phyloP scores from a whole-genome alignment of 2,797 vertebrate species.

The Decapterus maruadsi region DNA sequence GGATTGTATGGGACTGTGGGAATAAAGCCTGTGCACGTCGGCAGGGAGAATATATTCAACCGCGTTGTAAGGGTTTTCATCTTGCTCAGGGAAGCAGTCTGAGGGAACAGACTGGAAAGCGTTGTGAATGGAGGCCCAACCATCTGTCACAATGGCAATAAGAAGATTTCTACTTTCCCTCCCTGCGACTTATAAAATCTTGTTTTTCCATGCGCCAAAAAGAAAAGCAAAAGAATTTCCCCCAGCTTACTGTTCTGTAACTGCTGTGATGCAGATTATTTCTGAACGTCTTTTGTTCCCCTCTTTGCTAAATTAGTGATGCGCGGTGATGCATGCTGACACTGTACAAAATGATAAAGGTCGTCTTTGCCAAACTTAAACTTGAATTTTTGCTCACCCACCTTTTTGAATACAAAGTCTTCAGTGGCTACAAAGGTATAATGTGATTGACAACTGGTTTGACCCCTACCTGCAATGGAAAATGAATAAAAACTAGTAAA shows the following conservation, averaged over 20 bases:
- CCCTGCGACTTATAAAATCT: slow-evolving; percentile 34
- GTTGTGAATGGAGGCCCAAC: slow-evolving; percentile 72
- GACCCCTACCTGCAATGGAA: not conserved
- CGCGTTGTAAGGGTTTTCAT: slow-evolving; percentile 73
- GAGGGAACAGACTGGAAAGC: slow-evolving; percentile 70
- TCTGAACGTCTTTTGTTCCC: slow-evolving; percentile 33
- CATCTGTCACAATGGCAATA: slow-evolving; percentile 71
- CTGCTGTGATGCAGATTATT: slow-evolving; percentile 40
- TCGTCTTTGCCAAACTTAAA: not conserved
- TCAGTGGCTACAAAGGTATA: not conserved
- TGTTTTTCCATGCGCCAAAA: slow-evolving; percentile 35
- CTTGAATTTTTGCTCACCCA: not conserved
- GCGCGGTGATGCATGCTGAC: slow-evolving; percentile 21
- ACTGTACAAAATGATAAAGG: not conserved
- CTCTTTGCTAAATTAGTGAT: slow-evolving; percentile 38
- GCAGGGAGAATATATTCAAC: slow-evolving; percentile 70
- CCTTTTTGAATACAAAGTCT: not conserved
- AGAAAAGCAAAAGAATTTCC: slow-evolving; percentile 28
- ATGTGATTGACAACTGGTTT: not conserved
- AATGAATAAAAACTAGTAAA: not conserved
- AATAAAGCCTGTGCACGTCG: slow-evolving; percentile 58
- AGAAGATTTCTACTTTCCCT: slow-evolving; percentile 60
- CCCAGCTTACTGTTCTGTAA: slow-evolving; percentile 35
- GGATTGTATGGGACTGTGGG: slow-evolving; percentile 57
- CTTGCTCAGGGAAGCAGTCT: slow-evolving; percentile 77